These are phyloP conservation scores for Prionchulus punctatus DNA, from an alignment of 2,888 invertebrate genomes.

Conservation along the genomic window DNA sequence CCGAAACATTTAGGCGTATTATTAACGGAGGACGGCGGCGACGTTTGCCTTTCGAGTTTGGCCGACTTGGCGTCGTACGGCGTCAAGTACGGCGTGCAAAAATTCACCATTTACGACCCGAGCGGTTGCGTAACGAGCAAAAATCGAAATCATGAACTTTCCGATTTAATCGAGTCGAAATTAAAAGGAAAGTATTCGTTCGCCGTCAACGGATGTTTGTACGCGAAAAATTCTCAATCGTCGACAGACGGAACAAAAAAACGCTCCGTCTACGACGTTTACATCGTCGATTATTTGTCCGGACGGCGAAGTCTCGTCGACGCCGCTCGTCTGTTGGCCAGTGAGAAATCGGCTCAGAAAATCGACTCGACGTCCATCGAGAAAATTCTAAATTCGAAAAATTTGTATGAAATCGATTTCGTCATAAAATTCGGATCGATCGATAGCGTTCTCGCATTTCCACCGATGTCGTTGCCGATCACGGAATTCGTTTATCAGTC, in stretches of 20 bases:
- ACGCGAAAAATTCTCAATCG: too few relatives aligned
- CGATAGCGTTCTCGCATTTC: not conserved
- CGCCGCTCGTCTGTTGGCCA: too few relatives aligned
- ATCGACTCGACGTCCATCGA: too few relatives aligned
- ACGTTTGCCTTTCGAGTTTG: not conserved
- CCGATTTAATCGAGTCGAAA: too few relatives aligned
- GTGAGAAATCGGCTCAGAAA: too few relatives aligned
- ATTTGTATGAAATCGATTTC: not conserved
- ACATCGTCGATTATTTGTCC: not conserved
- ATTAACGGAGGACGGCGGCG: not conserved
- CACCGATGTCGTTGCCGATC: conserved; percentile 3
- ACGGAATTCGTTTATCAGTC: not conserved
- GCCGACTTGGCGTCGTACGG: conserved; percentile 1
- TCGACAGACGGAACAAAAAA: not conserved
- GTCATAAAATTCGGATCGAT: not conserved
- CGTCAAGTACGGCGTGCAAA: not conserved
- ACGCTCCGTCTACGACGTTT: not conserved
- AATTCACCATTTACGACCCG: conserved; percentile 6
- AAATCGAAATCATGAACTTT: too few relatives aligned
- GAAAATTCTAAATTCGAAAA: too few relatives aligned
- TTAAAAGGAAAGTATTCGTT: too few relatives aligned
- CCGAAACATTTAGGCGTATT: conserved; percentile 5
- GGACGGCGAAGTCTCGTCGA: not conserved
- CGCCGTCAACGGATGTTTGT: too few relatives aligned
- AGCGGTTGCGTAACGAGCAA: too few relatives aligned